A percentile compares a stretch with the other conserved stretches of the same genome.
Evolutionary conservation across 2,797 vertebrate genomes (phyloP).

Genomic region (Phataginus tetradactyla): DNA sequence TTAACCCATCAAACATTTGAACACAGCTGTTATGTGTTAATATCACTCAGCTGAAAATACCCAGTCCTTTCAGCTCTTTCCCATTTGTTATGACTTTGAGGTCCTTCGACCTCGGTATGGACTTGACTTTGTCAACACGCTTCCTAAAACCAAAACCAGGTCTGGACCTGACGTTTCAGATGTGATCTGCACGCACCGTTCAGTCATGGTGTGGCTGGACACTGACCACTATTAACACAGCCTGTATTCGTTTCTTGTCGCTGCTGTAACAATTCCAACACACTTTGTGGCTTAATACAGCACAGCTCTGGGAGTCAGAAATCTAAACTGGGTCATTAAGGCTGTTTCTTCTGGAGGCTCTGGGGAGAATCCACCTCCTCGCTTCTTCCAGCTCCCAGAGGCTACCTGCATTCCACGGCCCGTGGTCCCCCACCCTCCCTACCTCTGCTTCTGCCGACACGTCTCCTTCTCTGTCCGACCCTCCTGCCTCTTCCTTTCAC

Average conservation of each 20-base stretch:
- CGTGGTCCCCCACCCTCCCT: background rate
- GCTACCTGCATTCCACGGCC: background rate
- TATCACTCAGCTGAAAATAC: background rate
- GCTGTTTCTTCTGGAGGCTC: background rate
- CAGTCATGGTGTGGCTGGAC: background rate
- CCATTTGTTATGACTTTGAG: background rate
- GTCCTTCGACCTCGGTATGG: background rate
- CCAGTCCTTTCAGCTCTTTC: background rate
- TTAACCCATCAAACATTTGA: background rate
- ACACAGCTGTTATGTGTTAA: background rate
- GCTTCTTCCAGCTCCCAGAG: background rate
- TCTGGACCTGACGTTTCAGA: background rate
- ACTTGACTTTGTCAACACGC: background rate
- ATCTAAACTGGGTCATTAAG: background rate
- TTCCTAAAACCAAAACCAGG: background rate
- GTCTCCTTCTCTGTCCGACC: background rate
- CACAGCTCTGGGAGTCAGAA: background rate
- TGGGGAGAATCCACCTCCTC: background rate
- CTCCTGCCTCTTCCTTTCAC: background rate
- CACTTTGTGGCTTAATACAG: background rate
- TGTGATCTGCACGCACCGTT: fast-evolving
- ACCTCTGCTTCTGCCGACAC: background rate
- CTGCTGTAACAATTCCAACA: background rate
- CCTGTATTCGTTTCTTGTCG: background rate
- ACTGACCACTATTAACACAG: background rate